phyloP scores from a whole-genome alignment of 2,888 invertebrate genomes.

The Trichacis sp. region DNA sequence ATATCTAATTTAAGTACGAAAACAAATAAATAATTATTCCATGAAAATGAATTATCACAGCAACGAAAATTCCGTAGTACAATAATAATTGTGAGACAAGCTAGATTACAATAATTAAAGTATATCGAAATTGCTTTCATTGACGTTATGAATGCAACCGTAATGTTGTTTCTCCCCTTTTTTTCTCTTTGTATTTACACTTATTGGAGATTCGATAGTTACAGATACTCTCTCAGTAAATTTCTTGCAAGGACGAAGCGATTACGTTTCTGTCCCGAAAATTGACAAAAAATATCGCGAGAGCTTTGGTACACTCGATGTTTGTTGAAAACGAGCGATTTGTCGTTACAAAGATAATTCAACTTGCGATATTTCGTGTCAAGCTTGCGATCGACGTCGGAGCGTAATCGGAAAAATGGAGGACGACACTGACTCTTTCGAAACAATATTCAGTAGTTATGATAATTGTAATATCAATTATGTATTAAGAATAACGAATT shows the following conservation, averaged over 20 bases:
- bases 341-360: constrained; percentile 17
- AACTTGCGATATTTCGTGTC: constrained; percentile 23
- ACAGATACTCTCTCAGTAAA: constrained; percentile 33
- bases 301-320: neutral
- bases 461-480: constrained; percentile 35
- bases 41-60: constrained; percentile 3
- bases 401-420: constrained; percentile 28
- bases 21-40: constrained; percentile 1
- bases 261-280: constrained; percentile 20
- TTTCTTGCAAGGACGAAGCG: constrained; percentile 17
- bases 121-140: neutral
- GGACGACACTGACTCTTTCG: constrained; percentile 34
- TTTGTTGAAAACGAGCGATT: neutral
- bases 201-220: neutral
- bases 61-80: constrained; percentile 1
- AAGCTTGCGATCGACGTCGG: constrained; percentile 21
- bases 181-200: neutral
- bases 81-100: neutral
- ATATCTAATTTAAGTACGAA: neutral
- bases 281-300: neutral
- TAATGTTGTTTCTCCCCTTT: neutral
- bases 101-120: neutral
- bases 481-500: constrained; percentile 45
- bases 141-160: neutral
- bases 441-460: constrained; percentile 37